These are phyloP conservation scores for Melanotaenia boesemani DNA, from an alignment of 2,797 vertebrate genomes.

Conservation along the genomic window DNA sequence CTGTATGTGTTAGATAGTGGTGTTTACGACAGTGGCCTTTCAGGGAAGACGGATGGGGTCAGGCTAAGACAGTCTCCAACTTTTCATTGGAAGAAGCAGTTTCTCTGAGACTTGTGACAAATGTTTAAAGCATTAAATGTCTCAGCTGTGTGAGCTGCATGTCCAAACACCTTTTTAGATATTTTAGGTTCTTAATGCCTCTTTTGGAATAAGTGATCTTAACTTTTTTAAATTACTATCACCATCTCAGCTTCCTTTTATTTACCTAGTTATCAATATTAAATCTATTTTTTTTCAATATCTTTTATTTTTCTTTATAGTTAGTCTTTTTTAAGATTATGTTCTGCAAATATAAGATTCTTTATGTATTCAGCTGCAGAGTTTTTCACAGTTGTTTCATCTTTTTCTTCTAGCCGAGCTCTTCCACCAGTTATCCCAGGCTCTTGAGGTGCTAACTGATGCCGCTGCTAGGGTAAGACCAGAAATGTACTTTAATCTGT, in stretches of 20 bases:
- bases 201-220: conserved; percentile 1
- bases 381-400: background rate
- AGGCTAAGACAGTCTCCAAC: conserved; percentile 40
- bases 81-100: conserved; percentile 60
- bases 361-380: background rate
- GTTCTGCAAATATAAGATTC: background rate
- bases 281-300: conserved; percentile 5
- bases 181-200: conserved; percentile 8
- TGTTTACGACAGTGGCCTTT: conserved; percentile 55
- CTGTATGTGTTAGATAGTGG: conserved; percentile 34
- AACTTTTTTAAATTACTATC: background rate
- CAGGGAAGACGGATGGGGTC: conserved; percentile 56
- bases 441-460: conserved; percentile 94
- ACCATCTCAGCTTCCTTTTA: background rate
- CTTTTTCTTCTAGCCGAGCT: conserved; percentile 85
- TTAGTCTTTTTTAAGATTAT: background rate
- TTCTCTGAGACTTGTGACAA: conserved; percentile 58
- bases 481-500: conserved; percentile 6
- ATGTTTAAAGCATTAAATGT: conserved; percentile 47
- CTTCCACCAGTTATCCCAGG: conserved; percentile 97
- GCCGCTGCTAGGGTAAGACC: conserved; percentile 90
- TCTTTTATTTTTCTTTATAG: background rate
- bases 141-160: conserved; percentile 33
- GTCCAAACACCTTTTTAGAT: conserved; percentile 3
- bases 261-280: too few species aligned